Base-by-base conservation (phyloP, 2,113 vertebrate species). In the Rhinogobius similis region DNA sequence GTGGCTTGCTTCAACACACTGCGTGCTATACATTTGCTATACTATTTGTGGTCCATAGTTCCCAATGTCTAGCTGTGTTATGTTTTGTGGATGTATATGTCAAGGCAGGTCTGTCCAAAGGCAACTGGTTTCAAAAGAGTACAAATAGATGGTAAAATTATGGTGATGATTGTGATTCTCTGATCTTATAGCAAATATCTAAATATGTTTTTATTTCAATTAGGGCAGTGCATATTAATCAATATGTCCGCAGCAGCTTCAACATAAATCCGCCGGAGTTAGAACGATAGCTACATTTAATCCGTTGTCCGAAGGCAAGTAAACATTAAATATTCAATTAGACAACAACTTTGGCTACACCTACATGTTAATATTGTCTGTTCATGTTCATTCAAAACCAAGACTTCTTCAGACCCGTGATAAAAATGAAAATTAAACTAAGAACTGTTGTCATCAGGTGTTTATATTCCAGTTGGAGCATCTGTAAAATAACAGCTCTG, bases 31-130 rank as follows among this genome's bases (percentile, higher is more conserved):
- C 65, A 79, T 66, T 65, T 78, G 55, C 44, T 73, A 62, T 63
- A 38, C n/a, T 68, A 72, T 76, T 61, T 76, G 46, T 59, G 67
- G 41, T 73, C 73, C 69, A 66, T 76, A 6, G 55, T 66, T 67
- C 65, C 69, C 21, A 12, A 62, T 80, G 66, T 39, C 64, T 62
- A 66, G 56, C 62, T 10, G 16, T 56, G 75, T 66, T 53, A 44
- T 72, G 67, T 72, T 73, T 76, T 81, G 50, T 59, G 24, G 23
- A 48, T 48, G 58, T 26, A 50, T 69, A 70, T 43, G 23, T 23
- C 5, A 38, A 5, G 23, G 62, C 63, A 76, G 56, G 46, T 62
- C 44, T 36, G 70, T n/a, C 6, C 2, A 38, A 70, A 67, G 41
- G 18, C 14, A 63, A 75, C 75, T 48, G 65, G 72, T 44, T 59